Conservation (phyloP, 2,113 vertebrate species). For the Mirounga angustirostris region DNA sequence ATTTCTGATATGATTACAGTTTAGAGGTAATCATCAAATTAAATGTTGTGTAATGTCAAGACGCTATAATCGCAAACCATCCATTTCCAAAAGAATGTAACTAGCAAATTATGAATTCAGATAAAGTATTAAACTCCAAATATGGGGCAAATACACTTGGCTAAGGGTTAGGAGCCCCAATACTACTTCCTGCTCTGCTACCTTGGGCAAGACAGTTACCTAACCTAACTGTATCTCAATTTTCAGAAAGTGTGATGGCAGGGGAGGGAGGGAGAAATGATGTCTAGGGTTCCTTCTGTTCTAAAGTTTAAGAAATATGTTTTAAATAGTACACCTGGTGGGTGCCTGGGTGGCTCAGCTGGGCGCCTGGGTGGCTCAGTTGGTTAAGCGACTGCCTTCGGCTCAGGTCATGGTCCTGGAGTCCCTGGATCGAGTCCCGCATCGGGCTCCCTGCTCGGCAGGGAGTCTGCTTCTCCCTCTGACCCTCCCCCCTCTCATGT, state of each 20-base stretch:
- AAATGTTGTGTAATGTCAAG: slow-evolving; percentile 56
- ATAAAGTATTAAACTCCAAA: slow-evolving; percentile 42
- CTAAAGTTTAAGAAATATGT: slow-evolving; percentile 23
- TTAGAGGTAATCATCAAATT: slow-evolving; percentile 57
- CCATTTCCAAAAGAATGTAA: slow-evolving; percentile 39
- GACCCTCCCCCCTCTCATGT: too few relatives aligned
- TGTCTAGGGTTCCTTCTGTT: not conserved
- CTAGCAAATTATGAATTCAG: slow-evolving; percentile 29
- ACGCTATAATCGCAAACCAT: slow-evolving; percentile 55
- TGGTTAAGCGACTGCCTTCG: too few relatives aligned
- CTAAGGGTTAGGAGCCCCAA: not conserved
- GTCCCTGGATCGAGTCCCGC: too few relatives aligned
- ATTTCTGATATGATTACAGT: slow-evolving; percentile 37
- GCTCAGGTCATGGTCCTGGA: too few relatives aligned
- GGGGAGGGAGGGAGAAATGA: not conserved
- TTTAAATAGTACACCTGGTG: not conserved
- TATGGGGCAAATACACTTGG: not conserved
- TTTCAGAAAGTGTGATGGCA: not conserved
- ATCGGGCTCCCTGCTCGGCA: too few relatives aligned
- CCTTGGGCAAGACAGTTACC: not conserved
- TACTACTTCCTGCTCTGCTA: not conserved
- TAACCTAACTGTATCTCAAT: not conserved
- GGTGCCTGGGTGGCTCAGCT: too few relatives aligned
- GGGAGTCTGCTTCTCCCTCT: too few relatives aligned
- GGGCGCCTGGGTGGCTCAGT: too few relatives aligned